Base-by-base conservation (phyloP, 1,140 invertebrate genomes). In the Zelostemma sp. region DNA sequence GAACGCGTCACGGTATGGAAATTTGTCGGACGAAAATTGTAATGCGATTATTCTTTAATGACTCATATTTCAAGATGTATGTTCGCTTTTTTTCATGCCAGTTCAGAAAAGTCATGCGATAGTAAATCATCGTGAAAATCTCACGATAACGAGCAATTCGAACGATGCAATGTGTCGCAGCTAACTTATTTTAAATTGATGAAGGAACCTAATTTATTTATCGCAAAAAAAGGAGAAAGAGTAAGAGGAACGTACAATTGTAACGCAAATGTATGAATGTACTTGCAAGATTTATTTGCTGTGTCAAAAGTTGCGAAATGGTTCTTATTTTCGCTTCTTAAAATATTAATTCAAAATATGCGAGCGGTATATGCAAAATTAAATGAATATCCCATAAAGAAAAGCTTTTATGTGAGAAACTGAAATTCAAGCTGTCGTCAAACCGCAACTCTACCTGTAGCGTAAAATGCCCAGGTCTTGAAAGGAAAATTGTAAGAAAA, bases 1-100 rank as follows among this genome's bases (percentile, higher is more conserved):
- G 58, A 54, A 65, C 53, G 55, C 41, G 62, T 51, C 55, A 51
- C 28, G 55, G 25, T 65, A 65, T 65, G 62, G 51, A 65, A 65
- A 65, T 65, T 49, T 46, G 18, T 38, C 31, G 18, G 35, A 16
- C 35, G n/a, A 50, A 35, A 49, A 43, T 41, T 38, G 15, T 31
- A 65, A 65, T 57, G 16, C 41, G 54, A 65, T 65, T 59, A 65
- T 38, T 45, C 16, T 53, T 18, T 16, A 57, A 49, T 19, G 28
- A 51, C 49, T 15, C 14, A n/a, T 19, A 35, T 21, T 50, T 19
- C 28, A 19, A 19, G 28, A 41, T 16, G 33, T 3, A 45, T 0
- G 38, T 55, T 55, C 31, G 6, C 25, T 43, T n/a, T 40, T 17
- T 12, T 54, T 54, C 35, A 12, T 25, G 8, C 5, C 25, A 28